These are phyloP conservation scores for Melanostoma mellinum DNA, from an alignment of 2,888 invertebrate genomes.

Conservation along the genomic window DNA sequence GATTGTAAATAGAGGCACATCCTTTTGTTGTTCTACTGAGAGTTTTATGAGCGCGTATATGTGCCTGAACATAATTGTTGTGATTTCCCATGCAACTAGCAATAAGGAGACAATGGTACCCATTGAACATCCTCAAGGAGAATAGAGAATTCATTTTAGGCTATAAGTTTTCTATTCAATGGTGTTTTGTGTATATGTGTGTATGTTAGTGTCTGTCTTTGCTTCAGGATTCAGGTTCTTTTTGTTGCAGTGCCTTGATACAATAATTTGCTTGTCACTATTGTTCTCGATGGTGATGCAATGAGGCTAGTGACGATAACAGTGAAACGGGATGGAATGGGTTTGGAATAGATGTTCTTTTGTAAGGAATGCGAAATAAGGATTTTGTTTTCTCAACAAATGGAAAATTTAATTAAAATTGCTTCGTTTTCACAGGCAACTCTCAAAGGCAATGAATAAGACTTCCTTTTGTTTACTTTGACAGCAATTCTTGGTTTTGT, in stretches of 20 bases:
- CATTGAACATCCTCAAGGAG: constrained; percentile 54
- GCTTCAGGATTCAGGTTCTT: constrained; percentile 5
- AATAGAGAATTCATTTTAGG: constrained; percentile 47
- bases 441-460: constrained; percentile 1
- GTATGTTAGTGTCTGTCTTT: constrained; percentile 5
- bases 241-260: background rate
- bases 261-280: constrained; percentile 11
- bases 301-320: background rate
- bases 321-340: constrained; percentile 2
- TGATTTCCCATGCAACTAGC: constrained; percentile 40
- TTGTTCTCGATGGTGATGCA: constrained; percentile 15
- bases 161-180: constrained; percentile 42
- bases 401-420: constrained; percentile 36
- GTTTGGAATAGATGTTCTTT: constrained; percentile 18
- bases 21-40: constrained; percentile 34
- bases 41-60: constrained; percentile 12
- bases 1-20: constrained; percentile 47
- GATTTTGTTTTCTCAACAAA: constrained; percentile 19
- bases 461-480: constrained; percentile 11
- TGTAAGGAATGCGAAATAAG: constrained; percentile 30
- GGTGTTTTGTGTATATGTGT: background rate
- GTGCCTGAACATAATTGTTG: constrained; percentile 38
- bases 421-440: constrained; percentile 15
- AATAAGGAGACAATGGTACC: constrained; percentile 48
- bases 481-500: background rate